Evolutionary conservation across 2,888 invertebrate species (phyloP), one percentile per base, ranked within the genome.

Genomic region (Isoperla grammatica): DNA sequence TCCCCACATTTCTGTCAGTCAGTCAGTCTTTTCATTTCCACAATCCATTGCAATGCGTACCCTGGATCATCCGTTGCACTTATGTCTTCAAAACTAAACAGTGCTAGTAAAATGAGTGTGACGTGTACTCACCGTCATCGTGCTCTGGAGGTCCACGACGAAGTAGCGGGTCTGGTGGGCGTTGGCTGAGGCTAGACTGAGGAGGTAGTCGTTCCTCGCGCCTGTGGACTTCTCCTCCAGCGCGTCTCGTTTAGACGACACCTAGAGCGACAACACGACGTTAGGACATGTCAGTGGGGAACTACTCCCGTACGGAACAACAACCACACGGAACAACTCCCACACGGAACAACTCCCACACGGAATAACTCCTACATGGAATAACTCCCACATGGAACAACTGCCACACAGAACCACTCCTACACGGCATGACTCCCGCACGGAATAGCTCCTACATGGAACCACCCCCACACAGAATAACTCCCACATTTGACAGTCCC

Each of bases 201-300:
- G 81, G 56, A 97, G 78, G 72, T 96, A 97, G 73, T 96, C 96
- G 72, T 97, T 97, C 65, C 97, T 81, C 23, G 96, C 94, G 13
- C 91, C 91, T 0, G 94, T 90, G 1, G 95, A 94, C 75, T 95
- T 95, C 73, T 93, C 92, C 73, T 97, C 96, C 56, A 94, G 83
- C 69, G 88, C 86, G 71, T 96, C 95, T 64, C 91, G 85, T 70
- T 94, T 89, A 2, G 90, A 87, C 6, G 91, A 90, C 46, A 95
- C 79, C 82, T 83, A 68, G 39, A 68, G 13, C 35, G 20, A 5
- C 43, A 54, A 4, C 22, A 13, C 6, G 8, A n/a, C 40, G 19
- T 56, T 9, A 45, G 48, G 12, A 23, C 17, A 17, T 45, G 9
- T 2, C 15, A n/a, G 12, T 40, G 13, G 40, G 3, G 13, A 11